Conservation (phyloP, 2,888 invertebrate genomes). For the Calephelis perditalis region DNA sequence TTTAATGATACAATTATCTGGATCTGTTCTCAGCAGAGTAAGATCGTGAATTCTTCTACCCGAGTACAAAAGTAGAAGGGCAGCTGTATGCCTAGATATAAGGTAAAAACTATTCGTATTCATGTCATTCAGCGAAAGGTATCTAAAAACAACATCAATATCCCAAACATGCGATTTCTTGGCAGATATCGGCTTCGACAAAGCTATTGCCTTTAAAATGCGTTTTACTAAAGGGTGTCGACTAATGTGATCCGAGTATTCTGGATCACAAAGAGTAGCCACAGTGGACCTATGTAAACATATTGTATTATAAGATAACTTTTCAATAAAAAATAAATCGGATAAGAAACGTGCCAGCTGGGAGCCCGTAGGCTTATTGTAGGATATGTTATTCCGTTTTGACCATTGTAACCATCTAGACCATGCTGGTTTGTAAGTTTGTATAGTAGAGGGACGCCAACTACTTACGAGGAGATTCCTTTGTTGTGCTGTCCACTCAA, state of each 20-base stretch:
- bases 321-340: slow-evolving; percentile 16
- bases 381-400: neutral
- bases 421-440: slow-evolving; percentile 16
- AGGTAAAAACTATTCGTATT: neutral
- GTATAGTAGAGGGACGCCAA: slow-evolving; percentile 23
- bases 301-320: slow-evolving; percentile 21
- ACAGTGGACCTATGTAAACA: slow-evolving; percentile 24
- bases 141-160: neutral
- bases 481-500: too few species aligned
- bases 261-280: slow-evolving; percentile 18
- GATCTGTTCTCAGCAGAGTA: neutral
- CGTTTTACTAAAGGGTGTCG: neutral
- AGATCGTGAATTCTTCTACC: slow-evolving; percentile 4
- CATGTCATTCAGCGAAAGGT: neutral
- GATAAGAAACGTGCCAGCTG: slow-evolving; percentile 20
- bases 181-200: neutral
- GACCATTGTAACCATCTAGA: slow-evolving; percentile 12
- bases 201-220: too few species aligned
- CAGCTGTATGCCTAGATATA: neutral
- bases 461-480: slow-evolving; percentile 13
- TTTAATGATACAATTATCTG: neutral
- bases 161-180: neutral
- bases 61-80: neutral
- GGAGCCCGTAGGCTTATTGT: slow-evolving; percentile 14
- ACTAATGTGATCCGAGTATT: too few species aligned